Percentiles rank a stretch among this genome's conserved stretches.
Conservation (phyloP, 1,140 invertebrate genomes). For the Orchestia grillus region DNA sequence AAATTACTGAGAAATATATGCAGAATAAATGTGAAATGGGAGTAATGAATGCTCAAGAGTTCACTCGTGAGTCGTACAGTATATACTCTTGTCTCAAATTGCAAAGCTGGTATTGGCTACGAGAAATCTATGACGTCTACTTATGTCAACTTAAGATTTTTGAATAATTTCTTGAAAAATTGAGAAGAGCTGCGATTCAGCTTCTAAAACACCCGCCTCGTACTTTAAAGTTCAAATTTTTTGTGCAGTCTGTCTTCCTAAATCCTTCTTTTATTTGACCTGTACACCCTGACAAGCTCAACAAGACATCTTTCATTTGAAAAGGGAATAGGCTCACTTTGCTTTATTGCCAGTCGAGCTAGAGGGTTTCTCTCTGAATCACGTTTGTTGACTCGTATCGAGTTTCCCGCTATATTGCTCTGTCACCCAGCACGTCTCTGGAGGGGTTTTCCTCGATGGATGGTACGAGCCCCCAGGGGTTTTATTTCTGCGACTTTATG, state of each 20-base stretch:
- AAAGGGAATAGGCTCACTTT: not conserved
- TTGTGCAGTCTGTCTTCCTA: not conserved
- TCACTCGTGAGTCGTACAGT: too few relatives aligned
- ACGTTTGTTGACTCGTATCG: not conserved
- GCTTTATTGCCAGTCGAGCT: not conserved
- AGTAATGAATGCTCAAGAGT: too few relatives aligned
- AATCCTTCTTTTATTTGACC: not conserved
- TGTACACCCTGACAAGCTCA: not conserved
- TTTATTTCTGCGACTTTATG: not conserved
- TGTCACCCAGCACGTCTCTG: not conserved
- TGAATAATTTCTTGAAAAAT: too few relatives aligned
- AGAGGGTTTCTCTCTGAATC: not conserved
- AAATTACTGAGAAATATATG: too few relatives aligned
- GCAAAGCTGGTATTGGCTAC: too few relatives aligned
- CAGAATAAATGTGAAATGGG: too few relatives aligned
- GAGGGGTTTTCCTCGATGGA: not conserved
- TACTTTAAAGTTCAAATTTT: too few relatives aligned
- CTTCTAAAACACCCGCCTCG: too few relatives aligned
- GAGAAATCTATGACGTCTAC: too few relatives aligned
- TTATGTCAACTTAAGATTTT: too few relatives aligned
- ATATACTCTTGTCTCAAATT: too few relatives aligned
- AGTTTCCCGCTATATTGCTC: not conserved
- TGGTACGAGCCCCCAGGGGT: not conserved
- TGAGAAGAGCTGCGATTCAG: too few relatives aligned
- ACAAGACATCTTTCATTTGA: not conserved